Percentiles rank a stretch among this genome's conserved stretches.
These are phyloP conservation scores for Cryptosula pallasiana DNA, from an alignment of 2,888 invertebrate genomes.

Conservation along the genomic window DNA sequence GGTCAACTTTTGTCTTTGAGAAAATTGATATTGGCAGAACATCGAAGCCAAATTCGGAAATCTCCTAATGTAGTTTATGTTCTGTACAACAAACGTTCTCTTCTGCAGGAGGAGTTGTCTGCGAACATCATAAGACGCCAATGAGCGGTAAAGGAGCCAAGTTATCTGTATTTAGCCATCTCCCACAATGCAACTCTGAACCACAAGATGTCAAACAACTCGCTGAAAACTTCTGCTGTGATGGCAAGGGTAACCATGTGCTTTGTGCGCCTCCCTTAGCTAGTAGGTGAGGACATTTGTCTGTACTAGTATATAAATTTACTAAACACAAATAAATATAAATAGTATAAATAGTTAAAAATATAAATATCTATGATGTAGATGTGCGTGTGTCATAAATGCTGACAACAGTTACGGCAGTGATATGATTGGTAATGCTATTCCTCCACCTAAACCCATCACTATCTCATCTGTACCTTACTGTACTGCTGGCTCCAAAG, in stretches of 20 bases:
- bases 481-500: background rate
- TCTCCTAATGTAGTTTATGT: too few species aligned
- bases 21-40: too few species aligned
- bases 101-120: background rate
- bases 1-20: too few species aligned
- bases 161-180: conserved; percentile 16
- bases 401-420: background rate
- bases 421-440: background rate
- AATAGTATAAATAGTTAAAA: too few species aligned
- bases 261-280: background rate
- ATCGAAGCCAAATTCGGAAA: too few species aligned
- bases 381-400: background rate
- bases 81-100: too few species aligned
- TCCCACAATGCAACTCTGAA: background rate
- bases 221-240: conserved; percentile 11
- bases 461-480: background rate
- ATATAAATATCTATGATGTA: background rate
- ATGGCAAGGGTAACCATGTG: conserved; percentile 3
- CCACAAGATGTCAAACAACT: background rate
- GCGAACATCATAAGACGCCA: background rate
- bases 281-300: background rate
- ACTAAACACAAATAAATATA: too few species aligned
- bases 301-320: too few species aligned
- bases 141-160: background rate
- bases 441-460: background rate